These are phyloP conservation scores for Megastigmus dorsalis DNA, from an alignment of 2,888 invertebrate genomes.

Conservation along the genomic window DNA sequence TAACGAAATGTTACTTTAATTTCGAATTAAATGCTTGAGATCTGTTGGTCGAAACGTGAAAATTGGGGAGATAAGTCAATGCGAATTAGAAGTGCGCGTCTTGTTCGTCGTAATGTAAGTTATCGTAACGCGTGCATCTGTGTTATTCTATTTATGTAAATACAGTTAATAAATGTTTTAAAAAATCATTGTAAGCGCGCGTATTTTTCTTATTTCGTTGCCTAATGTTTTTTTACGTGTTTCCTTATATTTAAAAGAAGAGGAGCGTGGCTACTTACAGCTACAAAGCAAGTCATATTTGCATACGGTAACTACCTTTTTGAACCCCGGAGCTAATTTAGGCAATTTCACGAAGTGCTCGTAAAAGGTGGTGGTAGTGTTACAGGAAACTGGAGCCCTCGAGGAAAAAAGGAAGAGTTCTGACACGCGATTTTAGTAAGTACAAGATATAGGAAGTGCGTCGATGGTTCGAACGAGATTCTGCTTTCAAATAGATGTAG, in stretches of 20 bases:
- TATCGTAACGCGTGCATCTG: slow-evolving; percentile 11
- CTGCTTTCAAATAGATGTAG: too few species aligned
- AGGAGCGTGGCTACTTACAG: neutral
- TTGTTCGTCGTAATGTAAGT: neutral
- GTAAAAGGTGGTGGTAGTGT: slow-evolving; percentile 5
- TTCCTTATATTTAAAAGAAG: too few species aligned
- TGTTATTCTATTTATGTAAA: slow-evolving; percentile 31
- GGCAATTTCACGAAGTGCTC: slow-evolving; percentile 2
- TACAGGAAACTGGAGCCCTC: neutral
- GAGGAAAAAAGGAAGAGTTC: slow-evolving; percentile 3
- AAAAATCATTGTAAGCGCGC: neutral
- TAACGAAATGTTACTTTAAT: too few species aligned
- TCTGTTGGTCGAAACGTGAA: too few species aligned
- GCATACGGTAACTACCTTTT: slow-evolving; percentile 10
- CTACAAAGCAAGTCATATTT: neutral
- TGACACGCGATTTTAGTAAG: neutral
- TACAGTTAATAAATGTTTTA: slow-evolving; percentile 40
- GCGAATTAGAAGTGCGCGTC: too few species aligned
- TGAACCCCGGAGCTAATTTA: neutral
- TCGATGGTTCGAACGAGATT: neutral
- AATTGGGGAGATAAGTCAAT: too few species aligned
- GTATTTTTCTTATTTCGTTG: too few species aligned
- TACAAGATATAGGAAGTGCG: neutral
- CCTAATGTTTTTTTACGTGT: too few species aligned
- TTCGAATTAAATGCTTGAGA: too few species aligned